Percentiles rank a stretch among this genome's conserved stretches.
phyloP scores from a whole-genome alignment of 2,888 invertebrate species.

The Eristalis tenax region DNA sequence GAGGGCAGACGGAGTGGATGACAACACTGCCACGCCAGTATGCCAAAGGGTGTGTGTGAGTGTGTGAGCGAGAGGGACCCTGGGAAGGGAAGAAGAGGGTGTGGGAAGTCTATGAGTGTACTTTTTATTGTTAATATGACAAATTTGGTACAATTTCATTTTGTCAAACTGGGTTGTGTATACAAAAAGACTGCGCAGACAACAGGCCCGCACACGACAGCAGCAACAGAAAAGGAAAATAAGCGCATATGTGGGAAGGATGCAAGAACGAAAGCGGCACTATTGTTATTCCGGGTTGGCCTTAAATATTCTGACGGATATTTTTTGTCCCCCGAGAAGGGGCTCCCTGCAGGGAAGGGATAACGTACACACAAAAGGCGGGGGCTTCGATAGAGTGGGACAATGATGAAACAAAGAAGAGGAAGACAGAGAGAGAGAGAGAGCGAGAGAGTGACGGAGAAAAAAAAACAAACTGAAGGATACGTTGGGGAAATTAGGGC shows the following conservation, averaged over 20 bases:
- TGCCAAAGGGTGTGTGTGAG: too few species aligned
- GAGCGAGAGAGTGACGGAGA: not conserved
- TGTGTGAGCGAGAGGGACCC: too few species aligned
- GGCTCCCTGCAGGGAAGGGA: not conserved
- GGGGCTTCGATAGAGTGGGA: too few species aligned
- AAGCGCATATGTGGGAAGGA: not conserved
- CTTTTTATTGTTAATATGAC: slow-evolving; percentile 30
- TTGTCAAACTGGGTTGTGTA: not conserved
- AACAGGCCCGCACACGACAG: too few species aligned
- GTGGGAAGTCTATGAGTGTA: not conserved
- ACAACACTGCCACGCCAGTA: too few species aligned
- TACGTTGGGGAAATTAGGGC: slow-evolving; percentile 17
- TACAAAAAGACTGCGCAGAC: not conserved
- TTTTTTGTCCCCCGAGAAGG: not conserved
- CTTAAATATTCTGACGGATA: not conserved
- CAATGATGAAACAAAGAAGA: not conserved
- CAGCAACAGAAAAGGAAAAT: not conserved
- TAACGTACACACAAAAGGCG: not conserved
- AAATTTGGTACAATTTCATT: slow-evolving; percentile 36
- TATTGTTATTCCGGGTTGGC: not conserved
- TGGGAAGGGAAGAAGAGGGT: too few species aligned
- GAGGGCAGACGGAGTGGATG: too few species aligned
- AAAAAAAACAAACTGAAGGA: not conserved
- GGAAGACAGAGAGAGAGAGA: not conserved
- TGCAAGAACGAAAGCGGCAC: not conserved